A percentile compares a stretch with the other conserved stretches of the same genome.
These are phyloP conservation scores for Acheta domesticus DNA, from an alignment of 2,888 invertebrate species.

Conservation along the genomic window DNA sequence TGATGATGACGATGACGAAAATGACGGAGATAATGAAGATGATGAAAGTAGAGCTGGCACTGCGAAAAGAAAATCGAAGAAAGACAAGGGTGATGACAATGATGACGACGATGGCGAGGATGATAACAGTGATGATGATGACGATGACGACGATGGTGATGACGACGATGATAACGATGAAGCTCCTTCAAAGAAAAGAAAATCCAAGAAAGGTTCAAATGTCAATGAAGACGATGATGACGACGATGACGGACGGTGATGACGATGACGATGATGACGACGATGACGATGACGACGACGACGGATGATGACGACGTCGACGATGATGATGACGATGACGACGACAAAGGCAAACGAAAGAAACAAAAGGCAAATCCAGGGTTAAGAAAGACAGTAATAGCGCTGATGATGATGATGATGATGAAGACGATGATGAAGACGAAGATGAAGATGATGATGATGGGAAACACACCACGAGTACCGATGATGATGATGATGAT, in stretches of 20 bases:
- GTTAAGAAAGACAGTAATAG: not conserved
- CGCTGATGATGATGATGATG: not conserved
- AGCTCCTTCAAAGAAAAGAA: not conserved
- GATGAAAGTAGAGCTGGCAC: not conserved
- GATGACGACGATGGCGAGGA: not conserved
- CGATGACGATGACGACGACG: not conserved
- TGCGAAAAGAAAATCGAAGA: constrained; percentile 4
- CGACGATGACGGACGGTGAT: not conserved
- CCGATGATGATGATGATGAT: not conserved
- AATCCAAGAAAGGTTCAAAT: too few relatives aligned
- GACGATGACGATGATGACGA: not conserved
- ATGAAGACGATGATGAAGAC: not conserved
- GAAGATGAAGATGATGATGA: not conserved
- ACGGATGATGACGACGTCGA: not conserved
- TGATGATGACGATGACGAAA: not conserved
- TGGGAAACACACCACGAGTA: not conserved
- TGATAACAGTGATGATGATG: not conserved
- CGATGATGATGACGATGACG: not conserved
- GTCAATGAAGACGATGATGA: not conserved
- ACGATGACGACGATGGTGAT: not conserved
- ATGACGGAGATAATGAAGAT: not conserved
- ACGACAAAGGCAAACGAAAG: not conserved
- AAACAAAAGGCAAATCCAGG: not conserved
- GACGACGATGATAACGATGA: not conserved
- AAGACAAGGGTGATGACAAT: not conserved